phyloP scores from a whole-genome alignment of 2,888 invertebrate species.

The Pecten maximus region DNA sequence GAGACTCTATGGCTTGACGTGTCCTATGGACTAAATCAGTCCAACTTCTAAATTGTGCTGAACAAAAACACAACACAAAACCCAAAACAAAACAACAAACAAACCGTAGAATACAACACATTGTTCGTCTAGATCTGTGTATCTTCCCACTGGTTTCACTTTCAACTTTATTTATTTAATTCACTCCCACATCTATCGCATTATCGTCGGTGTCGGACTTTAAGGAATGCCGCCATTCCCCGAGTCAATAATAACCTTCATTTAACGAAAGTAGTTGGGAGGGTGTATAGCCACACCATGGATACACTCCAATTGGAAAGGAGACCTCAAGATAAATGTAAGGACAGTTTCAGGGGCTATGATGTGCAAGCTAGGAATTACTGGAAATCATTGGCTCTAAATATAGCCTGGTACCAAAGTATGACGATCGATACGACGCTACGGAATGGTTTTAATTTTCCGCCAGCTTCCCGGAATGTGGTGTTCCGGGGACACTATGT shows the following conservation, averaged over 20 bases:
- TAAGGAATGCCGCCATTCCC: neutral
- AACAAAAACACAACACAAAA: neutral
- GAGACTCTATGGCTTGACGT: neutral
- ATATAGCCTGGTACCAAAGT: slow-evolving; percentile 22
- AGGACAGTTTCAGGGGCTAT: neutral
- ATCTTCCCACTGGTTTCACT: neutral
- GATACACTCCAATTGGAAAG: slow-evolving; percentile 13
- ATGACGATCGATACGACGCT: neutral
- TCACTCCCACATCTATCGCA: neutral
- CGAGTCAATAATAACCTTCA: neutral
- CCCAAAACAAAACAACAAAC: too few relatives aligned
- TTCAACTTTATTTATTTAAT: too few relatives aligned
- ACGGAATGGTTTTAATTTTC: slow-evolving; percentile 32
- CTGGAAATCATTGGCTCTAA: slow-evolving; percentile 11
- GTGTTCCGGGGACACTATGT: neutral
- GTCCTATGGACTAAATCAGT: neutral
- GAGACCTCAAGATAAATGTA: slow-evolving; percentile 17
- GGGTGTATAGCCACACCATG: neutral
- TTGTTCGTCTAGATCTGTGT: neutral
- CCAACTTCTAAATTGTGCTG: neutral
- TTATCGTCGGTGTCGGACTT: neutral
- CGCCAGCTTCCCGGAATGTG: neutral
- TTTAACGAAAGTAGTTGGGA: neutral
- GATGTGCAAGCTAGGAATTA: slow-evolving; percentile 25
- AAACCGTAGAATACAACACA: neutral